Evolutionary conservation across 2,888 invertebrate species (phyloP).

Genomic region (Pilophorus perplexus): DNA sequence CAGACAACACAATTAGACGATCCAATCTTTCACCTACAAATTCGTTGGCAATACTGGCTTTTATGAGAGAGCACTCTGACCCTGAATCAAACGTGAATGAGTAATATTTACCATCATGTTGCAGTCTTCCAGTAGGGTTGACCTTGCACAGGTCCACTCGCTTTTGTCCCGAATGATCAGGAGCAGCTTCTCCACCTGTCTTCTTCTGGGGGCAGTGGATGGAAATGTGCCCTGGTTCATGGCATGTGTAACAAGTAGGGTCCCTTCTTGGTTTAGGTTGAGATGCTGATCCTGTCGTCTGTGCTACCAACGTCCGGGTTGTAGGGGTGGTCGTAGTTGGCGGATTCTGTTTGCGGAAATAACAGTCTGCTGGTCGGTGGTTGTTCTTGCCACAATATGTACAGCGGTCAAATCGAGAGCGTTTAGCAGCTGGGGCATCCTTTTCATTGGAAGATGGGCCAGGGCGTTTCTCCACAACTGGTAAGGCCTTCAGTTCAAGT

Average conservation of each 20-base stretch:
- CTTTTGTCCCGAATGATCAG: background rate
- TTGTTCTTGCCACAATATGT: too few relatives aligned
- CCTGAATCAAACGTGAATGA: background rate
- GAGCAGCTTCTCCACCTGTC: too few relatives aligned
- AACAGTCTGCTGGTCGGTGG: too few relatives aligned
- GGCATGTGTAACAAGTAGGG: background rate
- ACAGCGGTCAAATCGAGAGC: too few relatives aligned
- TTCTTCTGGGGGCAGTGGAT: background rate
- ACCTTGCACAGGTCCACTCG: background rate
- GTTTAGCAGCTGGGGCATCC: background rate
- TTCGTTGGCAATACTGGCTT: background rate
- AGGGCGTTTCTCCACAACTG: too few relatives aligned
- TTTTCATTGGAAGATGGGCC: too few relatives aligned
- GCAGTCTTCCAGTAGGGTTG: background rate
- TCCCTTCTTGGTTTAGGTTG: background rate
- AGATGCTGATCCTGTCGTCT: background rate
- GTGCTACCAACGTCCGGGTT: too few relatives aligned
- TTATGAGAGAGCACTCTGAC: background rate
- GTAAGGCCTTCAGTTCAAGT: background rate
- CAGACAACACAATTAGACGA: background rate
- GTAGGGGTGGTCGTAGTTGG: background rate
- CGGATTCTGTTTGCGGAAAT: too few relatives aligned
- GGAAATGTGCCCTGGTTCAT: background rate
- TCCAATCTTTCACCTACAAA: background rate
- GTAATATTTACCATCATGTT: background rate